phyloP scores from a whole-genome alignment of 2,797 vertebrate species.

The Catharus ustulatus region DNA sequence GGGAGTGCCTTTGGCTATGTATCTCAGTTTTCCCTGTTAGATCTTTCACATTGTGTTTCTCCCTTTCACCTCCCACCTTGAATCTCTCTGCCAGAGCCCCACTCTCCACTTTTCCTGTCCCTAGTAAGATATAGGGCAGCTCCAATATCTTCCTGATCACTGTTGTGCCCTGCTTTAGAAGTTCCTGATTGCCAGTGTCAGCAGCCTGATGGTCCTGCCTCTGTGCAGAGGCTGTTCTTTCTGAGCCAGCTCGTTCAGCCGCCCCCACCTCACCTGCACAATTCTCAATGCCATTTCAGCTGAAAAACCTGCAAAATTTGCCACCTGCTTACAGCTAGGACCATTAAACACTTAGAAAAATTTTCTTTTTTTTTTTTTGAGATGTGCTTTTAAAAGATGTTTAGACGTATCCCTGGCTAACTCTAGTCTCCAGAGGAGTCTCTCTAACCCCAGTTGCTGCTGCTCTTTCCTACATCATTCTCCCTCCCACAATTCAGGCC shows the following conservation, averaged over 20 bases:
- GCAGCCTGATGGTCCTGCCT: background rate
- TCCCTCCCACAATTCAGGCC: background rate
- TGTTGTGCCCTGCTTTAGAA: background rate
- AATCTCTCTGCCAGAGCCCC: background rate
- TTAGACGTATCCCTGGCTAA: background rate
- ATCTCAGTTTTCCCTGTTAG: background rate
- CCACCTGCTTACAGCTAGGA: background rate
- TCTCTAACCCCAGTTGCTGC: background rate
- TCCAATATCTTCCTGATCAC: background rate
- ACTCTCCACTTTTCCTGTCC: background rate
- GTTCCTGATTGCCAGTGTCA: background rate
- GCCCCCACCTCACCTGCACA: background rate
- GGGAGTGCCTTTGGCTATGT: background rate
- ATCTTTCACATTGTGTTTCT: fast-evolving
- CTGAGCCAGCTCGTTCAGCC: background rate
- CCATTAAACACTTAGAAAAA: background rate
- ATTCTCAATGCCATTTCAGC: background rate
- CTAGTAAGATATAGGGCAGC: background rate
- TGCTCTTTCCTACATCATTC: background rate
- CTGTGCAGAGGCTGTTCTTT: background rate
- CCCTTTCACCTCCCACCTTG: background rate
- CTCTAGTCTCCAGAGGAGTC: background rate
- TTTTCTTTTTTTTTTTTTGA: background rate
- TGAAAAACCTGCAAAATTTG: background rate
- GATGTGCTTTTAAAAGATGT: background rate